phyloP scores from a whole-genome alignment of 2,113 vertebrate species.

The Erinaceus europaeus region DNA sequence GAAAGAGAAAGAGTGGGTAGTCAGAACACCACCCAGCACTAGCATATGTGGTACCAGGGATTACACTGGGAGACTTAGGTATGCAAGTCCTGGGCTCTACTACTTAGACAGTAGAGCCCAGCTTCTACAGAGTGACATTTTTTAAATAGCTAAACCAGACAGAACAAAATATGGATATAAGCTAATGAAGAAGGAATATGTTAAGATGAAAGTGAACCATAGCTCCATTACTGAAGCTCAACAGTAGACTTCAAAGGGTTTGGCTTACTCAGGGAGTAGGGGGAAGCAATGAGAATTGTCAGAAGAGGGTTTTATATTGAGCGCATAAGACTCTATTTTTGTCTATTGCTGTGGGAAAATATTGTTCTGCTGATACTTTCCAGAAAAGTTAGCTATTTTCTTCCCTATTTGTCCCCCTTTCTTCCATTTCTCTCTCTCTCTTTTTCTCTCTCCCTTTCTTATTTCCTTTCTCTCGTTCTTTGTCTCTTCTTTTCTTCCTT shows the following conservation, averaged over 20 bases:
- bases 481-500: too few relatives aligned
- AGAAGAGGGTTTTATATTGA: neutral
- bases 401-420: neutral
- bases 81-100: too few relatives aligned
- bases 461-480: too few relatives aligned
- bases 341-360: neutral
- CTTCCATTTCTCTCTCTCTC: too few relatives aligned
- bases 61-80: too few relatives aligned
- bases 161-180: neutral
- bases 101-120: too few relatives aligned
- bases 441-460: too few relatives aligned
- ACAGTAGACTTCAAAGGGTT: neutral
- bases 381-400: neutral
- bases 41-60: too few relatives aligned
- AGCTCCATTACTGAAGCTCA: neutral
- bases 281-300: neutral
- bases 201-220: neutral
- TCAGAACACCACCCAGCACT: too few relatives aligned
- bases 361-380: neutral
- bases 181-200: neutral
- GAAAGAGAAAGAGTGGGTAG: too few relatives aligned
- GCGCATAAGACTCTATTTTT: neutral
- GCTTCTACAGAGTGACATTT: too few relatives aligned
- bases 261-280: neutral
- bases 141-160: neutral